Base-by-base conservation (phyloP, 2,113 vertebrate genomes). In the Campylomormyrus tamandua region DNA sequence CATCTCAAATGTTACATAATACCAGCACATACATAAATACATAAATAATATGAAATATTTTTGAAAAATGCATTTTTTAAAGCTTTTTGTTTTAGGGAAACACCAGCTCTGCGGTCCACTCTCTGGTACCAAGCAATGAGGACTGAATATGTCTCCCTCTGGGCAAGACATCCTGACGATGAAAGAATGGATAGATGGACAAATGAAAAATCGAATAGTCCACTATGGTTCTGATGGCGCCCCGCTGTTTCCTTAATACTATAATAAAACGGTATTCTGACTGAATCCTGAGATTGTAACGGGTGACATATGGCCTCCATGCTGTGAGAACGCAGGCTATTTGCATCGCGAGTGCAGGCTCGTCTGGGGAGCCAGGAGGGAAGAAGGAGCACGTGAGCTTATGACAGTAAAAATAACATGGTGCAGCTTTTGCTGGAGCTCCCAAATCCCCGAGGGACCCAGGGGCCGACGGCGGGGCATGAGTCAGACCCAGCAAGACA, bases 401-500 rank as follows among this genome's bases (percentile, higher is more conserved):
- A 42, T 42, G 35, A 80, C 74, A 80, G 31, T 80, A 80, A 80
- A 80, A 80, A 80, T 80, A 80, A 80, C 74, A 42, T 5, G 15
- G 35, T 39, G 8, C 74, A 80, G 74, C 74, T 42, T 80, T 80
- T 4, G 13, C 31, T 42, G 74, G 35, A 80, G 74, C 74, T 80
- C 74, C 74, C 35, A 80, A 80, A 39, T 42, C 74, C 74, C 74
- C 2, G 2, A 80, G 74, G 74, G 74, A 42, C 35, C 74, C 74
- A 39, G 35, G 74, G 74, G 74, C 74, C 35, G 35, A 42, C 35
- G 35, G 35, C 35, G 15, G 74, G 74, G 74, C 35, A 42, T 80
- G 74, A 80, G 74, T 80, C 74, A 80, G 74, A 80, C 74, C 74
- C 74, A 80, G 74, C 74, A 42, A 42, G 74, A 80, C 35, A 80